A percentile compares a stretch with the other conserved stretches of the same genome.
Evolutionary conservation across 2,113 vertebrate species (phyloP).

Genomic region (Xenopus tropicalis): UCB_Xtro_10.0 CM004447.2:104917501-104918000

Average conservation of each 20-base stretch:
- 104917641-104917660: slow-evolving; percentile 20
- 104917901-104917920: too few species aligned
- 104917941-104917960: too few species aligned
- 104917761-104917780: not conserved
- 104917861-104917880: too few species aligned
- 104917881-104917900: too few species aligned
- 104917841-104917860: too few species aligned
- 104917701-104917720: slow-evolving; percentile 25
- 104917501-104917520: too few species aligned
- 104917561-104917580: slow-evolving; percentile 23
- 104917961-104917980: too few species aligned
- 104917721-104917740: slow-evolving; percentile 23
- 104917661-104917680: slow-evolving; percentile 35
- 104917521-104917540: too few species aligned
- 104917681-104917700: slow-evolving; percentile 34
- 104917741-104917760: slow-evolving; percentile 28
- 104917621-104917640: slow-evolving; percentile 22
- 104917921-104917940: too few species aligned
- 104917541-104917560: not conserved
- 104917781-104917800: not conserved
- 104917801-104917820: slow-evolving; percentile 1
- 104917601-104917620: slow-evolving; percentile 6
- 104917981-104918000: too few species aligned
- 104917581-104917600: slow-evolving; percentile 28
- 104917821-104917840: too few species aligned